Base-by-base conservation (phyloP, 2,797 vertebrate species). In the Lacerta viridis region DNA sequence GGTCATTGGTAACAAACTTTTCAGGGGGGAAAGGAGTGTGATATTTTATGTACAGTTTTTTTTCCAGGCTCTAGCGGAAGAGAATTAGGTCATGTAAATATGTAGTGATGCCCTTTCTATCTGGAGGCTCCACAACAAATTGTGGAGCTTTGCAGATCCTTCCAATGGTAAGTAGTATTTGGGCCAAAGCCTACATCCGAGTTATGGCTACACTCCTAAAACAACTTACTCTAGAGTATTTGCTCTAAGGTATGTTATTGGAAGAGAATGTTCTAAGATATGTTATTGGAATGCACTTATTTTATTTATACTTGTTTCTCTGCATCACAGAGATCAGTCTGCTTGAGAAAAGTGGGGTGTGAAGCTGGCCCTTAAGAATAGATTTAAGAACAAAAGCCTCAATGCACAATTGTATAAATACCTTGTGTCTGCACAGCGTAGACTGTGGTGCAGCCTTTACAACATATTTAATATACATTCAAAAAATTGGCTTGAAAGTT, bases 21-120 rank as follows among this genome's bases (percentile, higher is more conserved):
- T 89, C 80, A 3, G 77, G 66, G 0, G 39, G 5, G 7, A 90
- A 89, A 90, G 27, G 27, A 15, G 18, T 27, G 46, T 80, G 2
- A 11, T 27, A 27, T 89, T 79, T 86, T 46, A 59, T 7, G 13
- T 75, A 29, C 43, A 46, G 80, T 81, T 88, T 88, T n/a, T 83
- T n/a, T 83, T 81, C 87, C 41, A 27, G 23, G 43, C 1, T 0
- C 71, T 72, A 85, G 76, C 72, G 82, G 87, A 90, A 90, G 84
- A 82, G 64, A 88, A 61, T 71, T 88, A 87, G 87, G 64, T 88
- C 79, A 66, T 78, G 72, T 83, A 85, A 90, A 86, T 90, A 90
- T 85, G 72, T 81, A 88, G 72, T 88, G 50, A 78, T 85, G 20
- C 25, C 76, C 71, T 39, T 85, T 77, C 55, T 72, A 78, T 69